Evolutionary conservation across 2,113 vertebrate genomes (phyloP).

Genomic region (Craseonycteris thonglongyai): DNA sequence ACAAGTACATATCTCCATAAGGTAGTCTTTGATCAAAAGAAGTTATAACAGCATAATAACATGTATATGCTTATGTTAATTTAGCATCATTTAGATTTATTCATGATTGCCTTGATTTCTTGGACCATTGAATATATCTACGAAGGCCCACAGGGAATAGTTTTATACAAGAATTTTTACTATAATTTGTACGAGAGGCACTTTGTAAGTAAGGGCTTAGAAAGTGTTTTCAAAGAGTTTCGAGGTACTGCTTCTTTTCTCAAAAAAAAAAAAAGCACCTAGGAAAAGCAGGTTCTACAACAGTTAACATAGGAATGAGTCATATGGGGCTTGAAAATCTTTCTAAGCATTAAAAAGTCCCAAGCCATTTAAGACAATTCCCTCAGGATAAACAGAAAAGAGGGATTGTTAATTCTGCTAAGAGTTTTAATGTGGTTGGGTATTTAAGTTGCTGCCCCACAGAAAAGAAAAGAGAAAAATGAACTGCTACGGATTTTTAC

Average conservation of each 20-base stretch:
- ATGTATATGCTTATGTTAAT: background rate
- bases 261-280: background rate
- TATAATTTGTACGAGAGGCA: background rate
- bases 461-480: slow-evolving; percentile 56
- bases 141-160: background rate
- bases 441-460: slow-evolving; percentile 52
- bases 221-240: slow-evolving; percentile 11
- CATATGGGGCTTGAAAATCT: background rate
- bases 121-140: background rate
- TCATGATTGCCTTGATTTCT: background rate
- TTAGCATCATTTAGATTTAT: background rate
- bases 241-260: background rate
- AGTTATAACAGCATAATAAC: background rate
- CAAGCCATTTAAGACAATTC: background rate
- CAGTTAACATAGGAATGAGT: background rate
- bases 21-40: background rate
- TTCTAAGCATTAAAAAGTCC: background rate
- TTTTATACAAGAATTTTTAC: background rate
- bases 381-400: background rate
- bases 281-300: background rate
- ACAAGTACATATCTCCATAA: background rate
- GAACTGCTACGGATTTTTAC: slow-evolving; percentile 55
- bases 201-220: background rate
- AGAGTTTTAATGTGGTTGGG: background rate
- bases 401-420: background rate